Conservation (phyloP, 2,888 invertebrate genomes). For the Leptopilina myrica region DNA sequence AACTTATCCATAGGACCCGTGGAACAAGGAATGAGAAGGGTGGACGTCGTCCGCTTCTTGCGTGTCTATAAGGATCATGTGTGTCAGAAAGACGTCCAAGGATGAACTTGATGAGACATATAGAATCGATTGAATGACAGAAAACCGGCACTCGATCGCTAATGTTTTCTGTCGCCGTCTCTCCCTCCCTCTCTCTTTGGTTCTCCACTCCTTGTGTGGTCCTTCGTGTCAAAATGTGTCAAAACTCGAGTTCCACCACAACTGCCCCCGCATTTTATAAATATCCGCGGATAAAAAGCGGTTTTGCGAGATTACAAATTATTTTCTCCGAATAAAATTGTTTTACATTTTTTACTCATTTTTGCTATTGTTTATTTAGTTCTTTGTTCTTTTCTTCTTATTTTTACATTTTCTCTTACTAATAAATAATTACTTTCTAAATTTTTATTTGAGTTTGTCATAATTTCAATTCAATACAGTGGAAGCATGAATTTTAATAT, state of each 20-base stretch:
- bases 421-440: too few species aligned
- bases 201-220: conserved; percentile 71
- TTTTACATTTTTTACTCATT: conserved; percentile 40
- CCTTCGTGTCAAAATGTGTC: conserved; percentile 75
- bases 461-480: too few species aligned
- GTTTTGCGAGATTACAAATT: conserved; percentile 69
- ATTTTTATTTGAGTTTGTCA: too few species aligned
- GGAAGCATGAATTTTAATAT: too few species aligned
- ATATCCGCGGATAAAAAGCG: conserved; percentile 62
- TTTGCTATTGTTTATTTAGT: too few species aligned
- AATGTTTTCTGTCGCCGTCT: conserved; percentile 67
- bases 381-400: too few species aligned
- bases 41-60: conserved; percentile 69
- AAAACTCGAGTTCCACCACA: conserved; percentile 72
- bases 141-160: conserved; percentile 53
- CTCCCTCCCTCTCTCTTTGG: conserved; percentile 50
- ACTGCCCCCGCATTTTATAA: conserved; percentile 53
- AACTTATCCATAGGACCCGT: conserved; percentile 69
- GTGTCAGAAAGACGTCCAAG: conserved; percentile 52
- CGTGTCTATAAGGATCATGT: conserved; percentile 64
- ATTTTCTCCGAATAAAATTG: conserved; percentile 51
- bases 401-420: too few species aligned
- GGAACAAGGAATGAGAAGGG: conserved; percentile 45
- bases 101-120: conserved; percentile 19
- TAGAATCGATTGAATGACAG: conserved; percentile 37